A percentile compares a stretch with the other conserved stretches of the same genome.
Evolutionary conservation across 2,888 invertebrate species (phyloP).

Genomic region (Cephus runcator): DNA sequence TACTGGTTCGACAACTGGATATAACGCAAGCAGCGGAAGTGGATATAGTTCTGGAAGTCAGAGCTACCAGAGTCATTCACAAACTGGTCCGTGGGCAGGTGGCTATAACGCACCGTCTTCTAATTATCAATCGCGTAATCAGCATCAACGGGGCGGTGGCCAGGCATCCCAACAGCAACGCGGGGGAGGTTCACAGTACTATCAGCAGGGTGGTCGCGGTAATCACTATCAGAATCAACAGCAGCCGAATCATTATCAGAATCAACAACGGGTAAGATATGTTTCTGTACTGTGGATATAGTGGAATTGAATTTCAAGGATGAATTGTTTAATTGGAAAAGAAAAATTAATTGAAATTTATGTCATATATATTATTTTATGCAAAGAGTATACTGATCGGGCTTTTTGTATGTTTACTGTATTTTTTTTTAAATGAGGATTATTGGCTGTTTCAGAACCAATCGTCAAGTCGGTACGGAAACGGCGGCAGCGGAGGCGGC

Average conservation of each 20-base stretch:
- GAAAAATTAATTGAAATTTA: neutral
- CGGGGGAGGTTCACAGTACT: constrained; percentile 8
- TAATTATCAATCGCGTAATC: constrained; percentile 34
- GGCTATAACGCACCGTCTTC: constrained; percentile 35
- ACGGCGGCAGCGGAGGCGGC: constrained; percentile 25
- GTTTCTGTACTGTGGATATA: too few species aligned
- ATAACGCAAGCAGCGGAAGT: constrained; percentile 16
- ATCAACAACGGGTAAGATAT: constrained; percentile 33
- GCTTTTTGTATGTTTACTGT: neutral
- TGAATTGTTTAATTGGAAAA: too few species aligned
- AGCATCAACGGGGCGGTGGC: constrained; percentile 15
- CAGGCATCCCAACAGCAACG: constrained; percentile 5
- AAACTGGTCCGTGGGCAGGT: constrained; percentile 42
- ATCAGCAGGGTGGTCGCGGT: constrained; percentile 24
- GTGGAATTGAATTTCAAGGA: too few species aligned
- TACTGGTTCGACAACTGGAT: constrained; percentile 14
- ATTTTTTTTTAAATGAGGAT: too few species aligned
- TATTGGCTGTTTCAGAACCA: constrained; percentile 42
- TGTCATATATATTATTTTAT: neutral
- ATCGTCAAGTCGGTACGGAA: constrained; percentile 42
- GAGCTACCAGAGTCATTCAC: constrained; percentile 30
- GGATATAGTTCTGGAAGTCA: constrained; percentile 28
- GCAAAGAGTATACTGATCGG: neutral
- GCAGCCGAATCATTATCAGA: constrained; percentile 33
- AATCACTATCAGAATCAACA: constrained; percentile 38